Evolutionary conservation across 2,888 invertebrate species (phyloP).

Genomic region (Leptinotarsa rubiginosa): DNA sequence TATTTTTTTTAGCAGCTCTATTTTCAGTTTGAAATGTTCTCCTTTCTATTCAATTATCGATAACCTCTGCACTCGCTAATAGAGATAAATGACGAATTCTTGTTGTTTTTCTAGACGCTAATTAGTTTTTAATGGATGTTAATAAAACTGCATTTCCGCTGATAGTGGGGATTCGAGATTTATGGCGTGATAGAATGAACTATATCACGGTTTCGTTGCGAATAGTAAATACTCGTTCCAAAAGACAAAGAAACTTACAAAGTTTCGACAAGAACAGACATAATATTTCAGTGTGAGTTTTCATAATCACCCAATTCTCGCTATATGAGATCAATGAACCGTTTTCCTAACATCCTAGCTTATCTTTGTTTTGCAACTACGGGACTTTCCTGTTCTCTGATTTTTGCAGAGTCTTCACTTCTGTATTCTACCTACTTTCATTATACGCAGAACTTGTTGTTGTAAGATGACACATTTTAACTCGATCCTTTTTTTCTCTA

Average conservation of each 20-base stretch:
- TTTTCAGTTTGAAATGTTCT: background rate
- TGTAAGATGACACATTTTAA: background rate
- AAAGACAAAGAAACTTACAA: background rate
- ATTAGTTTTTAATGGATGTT: slow-evolving; percentile 9
- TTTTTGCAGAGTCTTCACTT: background rate
- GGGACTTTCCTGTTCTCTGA: background rate
- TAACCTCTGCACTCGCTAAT: background rate
- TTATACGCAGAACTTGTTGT: background rate
- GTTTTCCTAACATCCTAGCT: background rate
- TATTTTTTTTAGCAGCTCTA: background rate
- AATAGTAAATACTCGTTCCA: background rate
- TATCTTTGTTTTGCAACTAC: background rate
- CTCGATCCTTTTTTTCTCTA: background rate
- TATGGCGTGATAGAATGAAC: background rate
- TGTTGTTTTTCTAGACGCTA: background rate
- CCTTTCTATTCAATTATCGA: background rate
- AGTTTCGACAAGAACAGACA: background rate
- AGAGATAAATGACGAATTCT: background rate
- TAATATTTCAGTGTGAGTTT: background rate
- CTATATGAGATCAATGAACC: background rate
- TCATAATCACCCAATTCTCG: background rate
- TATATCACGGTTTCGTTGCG: background rate
- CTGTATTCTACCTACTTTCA: background rate
- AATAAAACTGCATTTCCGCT: slow-evolving; percentile 14
- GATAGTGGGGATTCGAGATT: background rate